phyloP scores from a whole-genome alignment of 2,888 invertebrate species.

The Caradrina kadenii region DNA sequence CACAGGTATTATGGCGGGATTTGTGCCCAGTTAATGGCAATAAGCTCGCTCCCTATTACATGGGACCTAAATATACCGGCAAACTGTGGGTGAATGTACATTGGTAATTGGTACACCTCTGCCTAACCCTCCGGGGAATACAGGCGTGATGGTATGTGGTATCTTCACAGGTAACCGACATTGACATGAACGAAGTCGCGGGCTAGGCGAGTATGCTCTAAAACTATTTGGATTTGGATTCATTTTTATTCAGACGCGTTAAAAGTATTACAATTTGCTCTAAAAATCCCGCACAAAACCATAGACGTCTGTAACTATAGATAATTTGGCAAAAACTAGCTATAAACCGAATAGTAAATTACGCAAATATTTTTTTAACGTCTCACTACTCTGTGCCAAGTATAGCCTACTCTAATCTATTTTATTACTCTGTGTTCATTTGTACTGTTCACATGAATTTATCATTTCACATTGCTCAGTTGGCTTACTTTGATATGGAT shows the following conservation, averaged over 20 bases:
- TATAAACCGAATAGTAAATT: constrained; percentile 38
- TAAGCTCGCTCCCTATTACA: too few relatives aligned
- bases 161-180: too few relatives aligned
- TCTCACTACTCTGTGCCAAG: constrained; percentile 41
- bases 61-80: too few relatives aligned
- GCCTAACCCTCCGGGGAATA: too few relatives aligned
- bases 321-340: constrained; percentile 47
- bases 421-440: constrained; percentile 28
- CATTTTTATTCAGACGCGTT: background rate
- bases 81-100: too few relatives aligned
- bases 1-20: too few relatives aligned
- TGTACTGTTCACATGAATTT: constrained; percentile 10
- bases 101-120: too few relatives aligned
- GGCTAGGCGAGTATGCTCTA: too few relatives aligned
- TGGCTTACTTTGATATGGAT: background rate
- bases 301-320: constrained; percentile 11
- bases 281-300: constrained; percentile 7
- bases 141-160: too few relatives aligned
- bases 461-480: constrained; percentile 5
- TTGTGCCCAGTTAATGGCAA: too few relatives aligned
- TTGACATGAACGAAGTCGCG: too few relatives aligned
- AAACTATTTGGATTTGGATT: too few relatives aligned
- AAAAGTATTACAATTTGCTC: constrained; percentile 2
- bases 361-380: constrained; percentile 28
- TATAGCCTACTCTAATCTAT: constrained; percentile 21